Base-by-base conservation (phyloP, 2,888 invertebrate genomes). In the Drosophila multiciliata region DNA sequence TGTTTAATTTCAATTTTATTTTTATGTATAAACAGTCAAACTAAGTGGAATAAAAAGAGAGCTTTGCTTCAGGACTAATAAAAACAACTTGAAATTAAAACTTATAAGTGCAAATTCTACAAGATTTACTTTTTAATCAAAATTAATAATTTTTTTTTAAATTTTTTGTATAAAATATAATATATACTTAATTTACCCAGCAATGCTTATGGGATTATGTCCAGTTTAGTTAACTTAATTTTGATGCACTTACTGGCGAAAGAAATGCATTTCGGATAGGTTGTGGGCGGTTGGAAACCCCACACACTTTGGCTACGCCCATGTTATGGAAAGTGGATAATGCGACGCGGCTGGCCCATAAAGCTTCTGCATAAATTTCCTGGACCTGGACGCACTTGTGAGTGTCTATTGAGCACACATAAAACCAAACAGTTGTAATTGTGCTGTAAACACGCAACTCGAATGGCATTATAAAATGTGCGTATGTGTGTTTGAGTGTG, bases 361-460 rank as follows among this genome's bases (percentile, higher is more conserved):
- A 87, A 90, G 87, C 61, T 89, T 90, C 80, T 69, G 88, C 89
- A 90, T 84, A 89, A 90, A 87, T 82, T 85, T 86, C 61, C 78
- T 62, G 60, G 45, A 40, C 32, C 60, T 66, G 76, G 74, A 52
- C 70, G 53, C 65, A 59, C 63, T 67, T 61, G 55, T 63, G 52
- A 53, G 57, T 67, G 59, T 75, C 77, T 63, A 85, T 88, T 73
- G 88, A 80, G 80, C 78, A 74, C 87, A 66, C 90, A 90, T 90
- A 89, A 87, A 90, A 90, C 86, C 91, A 75, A 89, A 87, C 90
- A 78, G 89, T 90, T 90, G 87, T 87, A 87, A 87, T 87, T 87
- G 88, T 80, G 91, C 89, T 87, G 87, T 87, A 87, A 87, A 87
- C 87, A 87, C 88, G 86, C 91, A 90, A 88, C 91, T 90, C 76